These are phyloP conservation scores for Drosophila cognata DNA, from an alignment of 2,888 invertebrate genomes.

Conservation along the genomic window DNA sequence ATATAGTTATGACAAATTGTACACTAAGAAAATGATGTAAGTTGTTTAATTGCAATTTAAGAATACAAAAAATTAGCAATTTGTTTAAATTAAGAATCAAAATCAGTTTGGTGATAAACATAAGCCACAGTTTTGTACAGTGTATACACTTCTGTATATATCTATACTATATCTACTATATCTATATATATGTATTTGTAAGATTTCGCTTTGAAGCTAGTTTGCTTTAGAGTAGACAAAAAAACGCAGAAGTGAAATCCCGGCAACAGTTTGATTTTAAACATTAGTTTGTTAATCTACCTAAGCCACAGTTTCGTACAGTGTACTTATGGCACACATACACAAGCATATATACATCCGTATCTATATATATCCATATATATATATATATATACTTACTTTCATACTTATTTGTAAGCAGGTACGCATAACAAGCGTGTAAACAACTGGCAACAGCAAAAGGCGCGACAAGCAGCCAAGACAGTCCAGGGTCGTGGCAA, in stretches of 20 bases:
- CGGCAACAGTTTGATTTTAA: background rate
- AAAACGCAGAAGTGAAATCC: background rate
- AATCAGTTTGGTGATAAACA: background rate
- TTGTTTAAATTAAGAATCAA: no score
- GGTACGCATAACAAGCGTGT: conserved; percentile 75
- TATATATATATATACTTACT: conserved; percentile 13
- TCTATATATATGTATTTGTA: background rate
- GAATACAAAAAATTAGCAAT: no score
- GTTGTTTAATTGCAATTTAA: no score
- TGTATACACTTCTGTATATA: conserved; percentile 17
- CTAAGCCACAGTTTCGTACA: background rate
- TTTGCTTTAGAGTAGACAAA: background rate
- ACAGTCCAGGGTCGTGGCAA: background rate
- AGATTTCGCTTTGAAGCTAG: background rate
- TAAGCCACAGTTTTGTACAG: background rate
- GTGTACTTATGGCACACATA: conserved; percentile 32
- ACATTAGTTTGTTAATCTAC: background rate
- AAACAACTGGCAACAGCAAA: conserved; percentile 67
- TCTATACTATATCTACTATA: conserved; percentile 8
- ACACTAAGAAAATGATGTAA: background rate
- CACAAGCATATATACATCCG: conserved; percentile 19
- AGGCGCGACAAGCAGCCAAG: conserved; percentile 48
- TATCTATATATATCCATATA: conserved; percentile 14
- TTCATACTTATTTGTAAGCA: conserved; percentile 52
- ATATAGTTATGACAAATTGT: background rate